Evolutionary conservation across 1,140 invertebrate species (phyloP).

Genomic region (Papilio aristodemus): DNA sequence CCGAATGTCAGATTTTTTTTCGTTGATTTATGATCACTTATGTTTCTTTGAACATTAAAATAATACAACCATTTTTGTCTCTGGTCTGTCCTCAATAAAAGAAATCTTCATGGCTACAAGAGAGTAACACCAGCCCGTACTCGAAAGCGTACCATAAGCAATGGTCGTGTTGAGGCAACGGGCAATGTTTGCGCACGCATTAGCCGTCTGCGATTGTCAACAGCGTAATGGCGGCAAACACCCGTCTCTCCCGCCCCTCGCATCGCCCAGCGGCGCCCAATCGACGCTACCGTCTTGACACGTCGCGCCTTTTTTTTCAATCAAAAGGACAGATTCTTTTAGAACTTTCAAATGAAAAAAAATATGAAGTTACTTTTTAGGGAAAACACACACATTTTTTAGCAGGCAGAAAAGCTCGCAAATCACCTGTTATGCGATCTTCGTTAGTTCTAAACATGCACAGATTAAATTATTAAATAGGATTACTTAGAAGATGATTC

Average conservation of each 20-base stretch:
- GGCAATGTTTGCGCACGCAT: slow-evolving; percentile 54
- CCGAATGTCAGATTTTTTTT: no score
- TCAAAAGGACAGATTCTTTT: not conserved
- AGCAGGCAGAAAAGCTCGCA: no score
- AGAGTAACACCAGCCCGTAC: slow-evolving; percentile 15
- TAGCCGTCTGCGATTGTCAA: slow-evolving; percentile 51
- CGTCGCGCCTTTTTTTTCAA: slow-evolving; percentile 4
- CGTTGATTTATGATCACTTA: no score
- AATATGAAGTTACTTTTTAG: no score
- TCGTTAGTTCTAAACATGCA: no score
- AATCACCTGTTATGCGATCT: no score
- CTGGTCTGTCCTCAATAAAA: not conserved
- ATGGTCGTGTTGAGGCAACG: slow-evolving; percentile 27
- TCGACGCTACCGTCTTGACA: slow-evolving; percentile 28
- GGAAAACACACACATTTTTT: no score
- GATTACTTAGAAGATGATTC: no score
- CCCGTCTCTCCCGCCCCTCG: slow-evolving; percentile 26
- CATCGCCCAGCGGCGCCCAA: slow-evolving; percentile 8
- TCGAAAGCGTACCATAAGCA: slow-evolving; percentile 12
- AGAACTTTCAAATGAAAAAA: not conserved
- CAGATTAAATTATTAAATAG: no score
- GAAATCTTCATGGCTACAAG: slow-evolving; percentile 17
- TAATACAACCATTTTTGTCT: not conserved
- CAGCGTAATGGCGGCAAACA: slow-evolving; percentile 59
- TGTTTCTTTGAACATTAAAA: not conserved